These are phyloP conservation scores for Temnothorax unifasciatus DNA, from an alignment of 2,888 invertebrate species.

Conservation along the genomic window DNA sequence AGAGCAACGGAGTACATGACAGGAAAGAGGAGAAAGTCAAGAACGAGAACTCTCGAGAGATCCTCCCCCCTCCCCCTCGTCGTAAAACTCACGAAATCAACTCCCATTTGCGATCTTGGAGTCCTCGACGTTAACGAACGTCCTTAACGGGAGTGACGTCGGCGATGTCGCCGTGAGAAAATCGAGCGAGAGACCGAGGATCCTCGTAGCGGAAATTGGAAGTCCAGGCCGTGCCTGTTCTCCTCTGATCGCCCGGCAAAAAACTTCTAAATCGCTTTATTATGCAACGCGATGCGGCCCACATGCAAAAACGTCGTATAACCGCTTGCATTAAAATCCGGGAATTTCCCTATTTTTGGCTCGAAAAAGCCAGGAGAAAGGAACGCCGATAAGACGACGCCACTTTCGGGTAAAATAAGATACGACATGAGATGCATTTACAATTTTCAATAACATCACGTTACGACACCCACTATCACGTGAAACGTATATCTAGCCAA, in stretches of 20 bases:
- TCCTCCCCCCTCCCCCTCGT: conserved; percentile 15
- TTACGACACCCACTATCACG: too few species aligned
- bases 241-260: conserved; percentile 25
- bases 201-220: conserved; percentile 48
- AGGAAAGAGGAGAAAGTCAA: conserved; percentile 1
- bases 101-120: conserved; percentile 54
- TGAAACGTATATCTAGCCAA: background rate
- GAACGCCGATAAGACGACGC: conserved; percentile 40
- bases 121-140: conserved; percentile 52
- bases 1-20: background rate
- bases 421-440: conserved; percentile 34
- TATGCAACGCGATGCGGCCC: conserved; percentile 42
- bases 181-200: conserved; percentile 8
- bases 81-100: conserved; percentile 59
- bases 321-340: conserved; percentile 35
- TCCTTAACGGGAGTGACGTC: conserved; percentile 41
- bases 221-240: conserved; percentile 39
- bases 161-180: conserved; percentile 9
- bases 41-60: conserved; percentile 10
- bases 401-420: background rate
- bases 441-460: conserved; percentile 44
- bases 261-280: conserved; percentile 55
- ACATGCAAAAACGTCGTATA: conserved; percentile 46
- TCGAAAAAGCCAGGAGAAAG: conserved; percentile 55
- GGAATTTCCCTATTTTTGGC: conserved; percentile 29